Conservation (phyloP, 2,888 invertebrate genomes). For the Monochamus alternatus region DNA sequence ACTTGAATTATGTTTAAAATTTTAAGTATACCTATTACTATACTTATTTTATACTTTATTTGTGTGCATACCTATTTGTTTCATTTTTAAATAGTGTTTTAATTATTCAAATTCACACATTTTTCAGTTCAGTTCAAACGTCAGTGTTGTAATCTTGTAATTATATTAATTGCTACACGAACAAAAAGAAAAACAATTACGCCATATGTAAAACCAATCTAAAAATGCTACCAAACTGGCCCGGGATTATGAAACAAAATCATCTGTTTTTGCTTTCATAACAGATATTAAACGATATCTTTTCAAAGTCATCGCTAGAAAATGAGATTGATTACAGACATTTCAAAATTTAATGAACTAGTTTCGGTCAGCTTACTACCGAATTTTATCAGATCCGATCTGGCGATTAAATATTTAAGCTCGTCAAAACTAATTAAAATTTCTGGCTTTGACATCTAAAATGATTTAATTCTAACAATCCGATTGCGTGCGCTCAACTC, state of each 20-base stretch:
- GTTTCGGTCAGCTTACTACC: background rate
- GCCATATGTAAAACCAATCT: too few relatives aligned
- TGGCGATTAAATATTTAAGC: conserved; percentile 7
- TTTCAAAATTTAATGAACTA: conserved; percentile 6
- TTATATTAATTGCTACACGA: too few relatives aligned
- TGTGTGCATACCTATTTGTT: too few relatives aligned
- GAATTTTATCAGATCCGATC: conserved; percentile 2
- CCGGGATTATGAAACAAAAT: background rate
- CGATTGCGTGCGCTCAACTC: background rate
- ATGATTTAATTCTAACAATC: background rate
- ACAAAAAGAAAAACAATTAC: too few relatives aligned
- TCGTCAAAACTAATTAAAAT: conserved; percentile 8
- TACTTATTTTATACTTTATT: too few relatives aligned
- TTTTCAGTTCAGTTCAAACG: too few relatives aligned
- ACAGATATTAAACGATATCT: conserved; percentile 2
- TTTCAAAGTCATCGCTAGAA: background rate
- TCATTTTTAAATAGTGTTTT: too few relatives aligned
- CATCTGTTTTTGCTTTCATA: background rate
- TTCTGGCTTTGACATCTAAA: background rate
- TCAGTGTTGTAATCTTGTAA: too few relatives aligned
- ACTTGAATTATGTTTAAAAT: too few relatives aligned
- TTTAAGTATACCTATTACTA: too few relatives aligned
- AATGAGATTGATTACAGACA: conserved; percentile 1
- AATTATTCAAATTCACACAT: too few relatives aligned
- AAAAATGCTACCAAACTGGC: background rate